Base-by-base conservation (phyloP, 2,888 invertebrate species). In the Anorthoa munda region DNA sequence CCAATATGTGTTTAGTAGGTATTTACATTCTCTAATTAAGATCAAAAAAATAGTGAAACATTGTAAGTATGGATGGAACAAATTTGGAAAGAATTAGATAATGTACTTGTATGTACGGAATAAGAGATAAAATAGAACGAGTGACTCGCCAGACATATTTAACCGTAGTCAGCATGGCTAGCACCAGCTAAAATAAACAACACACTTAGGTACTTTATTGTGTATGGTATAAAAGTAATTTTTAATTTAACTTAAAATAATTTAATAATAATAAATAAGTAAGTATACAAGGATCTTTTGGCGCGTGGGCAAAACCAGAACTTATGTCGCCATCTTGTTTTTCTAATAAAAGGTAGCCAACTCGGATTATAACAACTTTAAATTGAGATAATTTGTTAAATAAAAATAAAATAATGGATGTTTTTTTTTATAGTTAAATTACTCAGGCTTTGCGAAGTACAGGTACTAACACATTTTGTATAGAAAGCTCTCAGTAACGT, bases 241-340 rank as follows among this genome's bases (percentile, higher is more conserved):
- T 46, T 55, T 53, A 72, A 75, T 55, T 18, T n/a, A 60, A 48
- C 26, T 15, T 39, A 39, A 76, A 78, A 76, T 76, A 69, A 74
- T 63, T 59, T 72, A 63, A 46, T 69, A 59, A 48, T 1, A 64
- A 81, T 78, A 84, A 81, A 82, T 84, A 82, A 73, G 61, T 64
- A 67, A 39, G 39, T 39, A 9, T 39, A 39, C 39, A 39, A 39
- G 39, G 39, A 39, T 9, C 39, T 39, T 39, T 39, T 39, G 39
- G 39, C 39, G 39, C 39, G 9, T 7, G 39, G 26, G 3, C 26
- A 26, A 26, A 26, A 9, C 39, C 39, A 9, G 7, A 39, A 39
- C 39, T 39, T 9, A 9, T 39, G 39, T 39, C 39, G 39, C 39
- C 39, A 39, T 39, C 9, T 39, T 39, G 39, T 39, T 39, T 39